Evolutionary conservation across 1,140 invertebrate genomes (phyloP).

Genomic region (Calycopis cecrops): DNA sequence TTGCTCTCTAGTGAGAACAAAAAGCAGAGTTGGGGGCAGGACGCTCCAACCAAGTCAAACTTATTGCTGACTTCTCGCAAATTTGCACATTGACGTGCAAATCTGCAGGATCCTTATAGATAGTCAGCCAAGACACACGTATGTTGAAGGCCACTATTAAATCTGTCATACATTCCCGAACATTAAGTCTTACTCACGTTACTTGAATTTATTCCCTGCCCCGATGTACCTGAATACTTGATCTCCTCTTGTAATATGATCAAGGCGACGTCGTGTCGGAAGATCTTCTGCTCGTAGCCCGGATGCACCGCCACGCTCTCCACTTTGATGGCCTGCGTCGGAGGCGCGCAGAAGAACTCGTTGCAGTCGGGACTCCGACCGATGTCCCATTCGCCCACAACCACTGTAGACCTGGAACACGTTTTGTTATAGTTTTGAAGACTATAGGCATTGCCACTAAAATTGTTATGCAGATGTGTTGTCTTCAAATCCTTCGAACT

Average conservation of each 20-base stretch:
- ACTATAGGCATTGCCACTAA: too few species aligned
- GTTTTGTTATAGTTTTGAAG: constrained; percentile 9
- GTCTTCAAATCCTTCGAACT: background rate
- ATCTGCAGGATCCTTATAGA: too few species aligned
- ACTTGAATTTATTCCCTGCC: too few species aligned
- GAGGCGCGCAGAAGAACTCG: constrained; percentile 80
- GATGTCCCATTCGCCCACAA: constrained; percentile 80
- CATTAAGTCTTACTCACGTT: too few species aligned
- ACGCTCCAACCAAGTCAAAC: too few species aligned
- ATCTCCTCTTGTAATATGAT: constrained; percentile 79
- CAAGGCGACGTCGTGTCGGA: constrained; percentile 81
- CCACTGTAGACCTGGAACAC: constrained; percentile 74
- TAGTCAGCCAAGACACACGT: too few species aligned
- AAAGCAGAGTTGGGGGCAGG: too few species aligned
- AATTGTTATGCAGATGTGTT: background rate
- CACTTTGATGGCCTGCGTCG: constrained; percentile 79
- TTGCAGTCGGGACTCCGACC: constrained; percentile 79
- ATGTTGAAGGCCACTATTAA: too few species aligned
- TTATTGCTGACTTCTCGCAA: too few species aligned
- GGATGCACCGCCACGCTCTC: constrained; percentile 82
- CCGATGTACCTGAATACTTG: constrained; percentile 80
- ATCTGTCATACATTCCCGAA: too few species aligned
- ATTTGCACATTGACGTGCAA: too few species aligned
- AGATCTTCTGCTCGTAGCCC: constrained; percentile 80
- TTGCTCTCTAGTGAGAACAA: too few species aligned